These are phyloP conservation scores for Andricus quercusramuli DNA, from an alignment of 2,888 invertebrate genomes.

Conservation along the genomic window DNA sequence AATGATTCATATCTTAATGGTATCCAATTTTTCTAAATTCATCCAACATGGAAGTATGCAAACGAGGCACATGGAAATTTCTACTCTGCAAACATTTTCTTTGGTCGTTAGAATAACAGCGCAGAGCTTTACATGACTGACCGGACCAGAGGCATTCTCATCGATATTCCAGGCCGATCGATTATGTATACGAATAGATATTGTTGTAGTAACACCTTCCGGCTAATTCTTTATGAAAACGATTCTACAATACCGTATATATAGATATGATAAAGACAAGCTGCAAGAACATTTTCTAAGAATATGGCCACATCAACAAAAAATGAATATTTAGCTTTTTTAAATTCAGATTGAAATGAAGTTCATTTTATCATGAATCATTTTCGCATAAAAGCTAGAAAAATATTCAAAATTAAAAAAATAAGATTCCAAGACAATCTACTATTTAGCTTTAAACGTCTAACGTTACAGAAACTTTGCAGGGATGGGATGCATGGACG, in stretches of 20 bases:
- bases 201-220: slow-evolving; percentile 11
- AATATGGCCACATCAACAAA: not conserved
- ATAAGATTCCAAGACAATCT: no score
- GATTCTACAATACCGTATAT: not conserved
- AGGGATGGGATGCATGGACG: not conserved
- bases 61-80: slow-evolving; percentile 6
- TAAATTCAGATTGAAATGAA: no score
- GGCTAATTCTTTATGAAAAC: slow-evolving; percentile 2
- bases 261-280: not conserved
- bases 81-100: slow-evolving; percentile 26
- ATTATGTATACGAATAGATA: slow-evolving; percentile 19
- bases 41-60: slow-evolving; percentile 15
- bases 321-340: not conserved
- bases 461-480: not conserved
- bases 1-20: slow-evolving; percentile 8
- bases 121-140: slow-evolving; percentile 15
- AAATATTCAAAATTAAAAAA: no score
- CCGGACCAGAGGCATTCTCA: slow-evolving; percentile 14
- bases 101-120: slow-evolving; percentile 14
- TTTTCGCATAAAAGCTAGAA: no score
- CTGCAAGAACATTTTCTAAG: not conserved
- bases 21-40: slow-evolving; percentile 3
- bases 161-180: slow-evolving; percentile 26
- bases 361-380: no score
- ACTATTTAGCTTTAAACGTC: not conserved